A percentile compares a stretch with the other conserved stretches of the same genome.
Conservation (phyloP, 2,113 vertebrate species). For the Morone chrysops region DNA sequence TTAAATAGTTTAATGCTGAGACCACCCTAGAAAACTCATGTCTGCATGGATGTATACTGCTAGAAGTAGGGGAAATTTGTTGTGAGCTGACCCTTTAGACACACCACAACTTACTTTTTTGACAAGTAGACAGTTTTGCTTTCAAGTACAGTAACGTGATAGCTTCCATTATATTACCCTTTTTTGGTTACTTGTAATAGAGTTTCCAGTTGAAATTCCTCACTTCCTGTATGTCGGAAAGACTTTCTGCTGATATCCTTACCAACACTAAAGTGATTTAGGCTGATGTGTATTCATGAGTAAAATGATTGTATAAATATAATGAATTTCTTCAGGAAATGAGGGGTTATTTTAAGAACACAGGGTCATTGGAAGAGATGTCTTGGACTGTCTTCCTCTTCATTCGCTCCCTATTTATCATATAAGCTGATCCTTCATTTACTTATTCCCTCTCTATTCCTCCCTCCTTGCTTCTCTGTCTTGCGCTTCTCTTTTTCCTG, state of each 20-base stretch:
- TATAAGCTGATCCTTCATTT: constrained; percentile 21
- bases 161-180: background rate
- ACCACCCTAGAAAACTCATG: background rate
- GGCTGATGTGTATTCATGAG: background rate
- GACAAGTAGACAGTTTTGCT: background rate
- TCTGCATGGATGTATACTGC: background rate
- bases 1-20: background rate
- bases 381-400: constrained; percentile 17
- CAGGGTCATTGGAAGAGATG: constrained; percentile 29
- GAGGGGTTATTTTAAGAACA: constrained; percentile 30
- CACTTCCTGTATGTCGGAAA: background rate
- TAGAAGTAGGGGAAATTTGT: background rate
- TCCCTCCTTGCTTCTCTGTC: constrained; percentile 60
- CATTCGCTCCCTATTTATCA: constrained; percentile 36
- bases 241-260: background rate
- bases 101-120: background rate
- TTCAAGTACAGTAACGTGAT: background rate
- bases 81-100: background rate
- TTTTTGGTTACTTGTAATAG: background rate
- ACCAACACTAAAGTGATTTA: background rate
- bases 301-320: background rate
- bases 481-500: constrained; percentile 77
- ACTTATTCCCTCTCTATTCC: constrained; percentile 67
- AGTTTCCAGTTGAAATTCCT: background rate
- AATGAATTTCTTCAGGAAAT: constrained; percentile 33